Conservation (phyloP, 2,113 vertebrate species). For the Lates calcarifer region DNA sequence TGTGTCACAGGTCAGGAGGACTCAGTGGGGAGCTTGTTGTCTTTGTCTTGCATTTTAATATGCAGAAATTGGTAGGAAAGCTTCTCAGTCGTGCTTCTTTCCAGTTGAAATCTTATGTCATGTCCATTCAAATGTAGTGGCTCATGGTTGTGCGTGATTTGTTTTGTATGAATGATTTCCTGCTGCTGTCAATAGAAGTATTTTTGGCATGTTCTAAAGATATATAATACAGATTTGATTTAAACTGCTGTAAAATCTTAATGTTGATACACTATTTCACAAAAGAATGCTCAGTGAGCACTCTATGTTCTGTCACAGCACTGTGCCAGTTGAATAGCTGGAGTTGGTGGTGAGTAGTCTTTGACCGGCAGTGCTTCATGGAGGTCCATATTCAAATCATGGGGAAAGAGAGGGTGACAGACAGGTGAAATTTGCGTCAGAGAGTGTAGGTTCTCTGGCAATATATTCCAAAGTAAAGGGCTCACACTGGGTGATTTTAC, state of each 20-base stretch:
- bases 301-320: neutral
- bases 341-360: neutral
- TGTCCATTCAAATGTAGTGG: neutral
- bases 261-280: neutral
- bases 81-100: neutral
- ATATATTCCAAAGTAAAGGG: neutral
- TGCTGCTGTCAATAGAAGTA: neutral
- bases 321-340: neutral
- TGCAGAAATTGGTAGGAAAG: neutral
- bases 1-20: constrained; percentile 50
- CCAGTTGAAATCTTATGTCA: neutral
- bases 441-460: neutral
- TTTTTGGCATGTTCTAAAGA: neutral
- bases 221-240: neutral
- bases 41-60: constrained; percentile 46
- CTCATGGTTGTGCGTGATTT: constrained; percentile 2
- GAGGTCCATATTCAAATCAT: constrained; percentile 16
- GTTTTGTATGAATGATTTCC: neutral
- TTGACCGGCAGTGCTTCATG: constrained; percentile 13
- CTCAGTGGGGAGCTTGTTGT: constrained; percentile 45
- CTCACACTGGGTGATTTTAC: constrained; percentile 39
- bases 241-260: neutral
- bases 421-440: constrained; percentile 7
- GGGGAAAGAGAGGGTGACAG: neutral
- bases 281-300: neutral